Evolutionary conservation across 2,888 invertebrate species (phyloP), one percentile per base, ranked within the genome.

Genomic region (Phaonia tiefii): DNA sequence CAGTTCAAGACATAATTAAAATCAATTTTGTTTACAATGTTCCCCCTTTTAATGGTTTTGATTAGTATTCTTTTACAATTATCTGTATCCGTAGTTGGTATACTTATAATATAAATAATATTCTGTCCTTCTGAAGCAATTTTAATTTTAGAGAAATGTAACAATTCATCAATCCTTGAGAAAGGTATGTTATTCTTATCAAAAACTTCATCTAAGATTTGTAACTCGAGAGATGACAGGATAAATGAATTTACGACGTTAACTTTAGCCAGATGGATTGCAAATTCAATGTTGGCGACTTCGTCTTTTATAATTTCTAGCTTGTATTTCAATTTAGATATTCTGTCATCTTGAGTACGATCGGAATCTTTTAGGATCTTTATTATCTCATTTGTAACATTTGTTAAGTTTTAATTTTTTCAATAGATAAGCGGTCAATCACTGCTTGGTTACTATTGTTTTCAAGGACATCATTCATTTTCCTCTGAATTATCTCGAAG

Each of bases 241-340:
- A 80, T 72, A 20, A 79, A 72, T 8, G 79, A 75, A 73, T 84
- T 80, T 10, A 77, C 69, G 42, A 83, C 75, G 10, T 73, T 70
- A 77, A 78, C 72, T 37, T 81, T 80, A 54, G 66, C 73, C 25
- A 81, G 74, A 77, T 82, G 73, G 37, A 83, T 82, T 60, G 72
- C 74, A 37, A 80, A 76, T n/a, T 65, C 79, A 46, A 71, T 63
- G 66, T 76, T 76, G 22, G 51, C 37, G 46, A 82, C 31, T 69
- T 83, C 75, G 58, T 65, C 73, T 39, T 80, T 69, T 26, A 80
- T 79, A 46, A 80, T n/a, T 39, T 73, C 66, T 73, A 76, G 51
- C 44, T 80, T 79, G 65, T 76, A 78, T 60, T 79, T 75, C 13
- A 79, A 79, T 63, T 42, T 67, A 39, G 65, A 39, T 22, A 63